Evolutionary conservation across 2,888 invertebrate genomes (phyloP), one percentile per base, ranked within the genome.

Genomic region (Spialia ferax): DNA sequence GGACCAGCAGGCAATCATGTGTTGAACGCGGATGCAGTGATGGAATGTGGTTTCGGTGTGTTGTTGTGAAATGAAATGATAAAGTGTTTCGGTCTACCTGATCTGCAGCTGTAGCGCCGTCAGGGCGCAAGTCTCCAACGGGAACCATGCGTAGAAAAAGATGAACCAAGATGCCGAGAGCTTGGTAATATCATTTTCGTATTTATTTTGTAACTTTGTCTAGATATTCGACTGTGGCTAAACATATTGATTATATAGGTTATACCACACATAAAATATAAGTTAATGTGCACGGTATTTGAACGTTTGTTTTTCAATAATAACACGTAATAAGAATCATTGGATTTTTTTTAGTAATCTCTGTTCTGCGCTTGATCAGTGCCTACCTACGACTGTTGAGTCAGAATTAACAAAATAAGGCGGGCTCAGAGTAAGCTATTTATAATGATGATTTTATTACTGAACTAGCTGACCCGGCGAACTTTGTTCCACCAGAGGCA

Each of bases 91-190:
- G 82, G 82, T 80, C 85, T 88, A 87, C 87, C 90, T 89, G 83
- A 79, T 77, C 79, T 81, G 74, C 82, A 83, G 81, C 81, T 70
- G 80, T 79, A 80, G 84, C 83, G 82, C 87, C 87, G 84, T 81
- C 85, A 75, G 79, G 85, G 88, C 88, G 91, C 89, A 85, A 87
- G 81, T 87, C 82, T 80, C 84, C 80, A 74, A 79, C 85, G 85
- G 80, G 87, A 91, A 95, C 93, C 94, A 96, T 95, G 95, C 91
- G 95, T 92, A 95, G 94, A 93, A 95, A 95, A 95, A 95, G 95
- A 96, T 96, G 95, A 96, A 94, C 94, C 91, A 94, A 87, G 95
- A 95, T 95, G 95, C 95, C 82, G 95, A 95, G 94, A 95, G 95
- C 94, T 95, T 96, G 95, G 95, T 95, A 94, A 93, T 93, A 91